Base-by-base conservation (phyloP, 2,888 invertebrate species). In the Carpatolechia fugitivella region DNA sequence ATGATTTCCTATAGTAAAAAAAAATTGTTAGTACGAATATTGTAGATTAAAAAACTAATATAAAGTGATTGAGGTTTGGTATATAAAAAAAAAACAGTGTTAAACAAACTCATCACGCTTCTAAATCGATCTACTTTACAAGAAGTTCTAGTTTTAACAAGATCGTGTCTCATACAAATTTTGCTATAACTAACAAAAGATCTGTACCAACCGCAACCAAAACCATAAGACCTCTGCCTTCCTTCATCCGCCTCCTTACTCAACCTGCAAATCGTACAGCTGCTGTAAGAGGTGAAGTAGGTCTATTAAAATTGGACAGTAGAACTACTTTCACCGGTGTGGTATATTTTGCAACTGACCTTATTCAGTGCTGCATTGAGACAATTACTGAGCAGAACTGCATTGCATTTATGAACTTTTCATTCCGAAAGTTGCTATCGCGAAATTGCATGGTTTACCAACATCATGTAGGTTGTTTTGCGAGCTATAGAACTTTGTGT, bases 321-420 rank as follows among this genome's bases (percentile, higher is more conserved):
- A 65, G 66, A 73, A 76, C 79, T 78, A 81, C 82, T 82, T 82
- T 82, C 82, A 80, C 82, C 73, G 30, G 58, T 46, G 51, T 47
- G 20, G 50, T 66, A 64, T 64, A 70, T 81, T 81, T 81, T 77
- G 82, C 78, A 82, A 81, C 57, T 72, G 79, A 70, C 80, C 81
- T 81, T 79, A 82, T 74, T 62, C 76, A 68, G n/a, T 13, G 30
- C 10, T 50, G 63, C 64, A 63, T 64, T 69, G 66, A 63, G 66
- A 69, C 66, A 67, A 72, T 52, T 56, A 61, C 61, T 53, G 63
- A 68, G 63, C 65, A 66, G n/a, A 31, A 55, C 56, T 62, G 65
- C 68, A 67, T 60, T 64, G 62, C 67, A 68, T 13, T 29, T 29
- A 29, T 29, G 44, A 44, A 44, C 44, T 29, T 44, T 44, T 44